Conservation (phyloP, 2,888 invertebrate species). For the Cylloceria caligata region DNA sequence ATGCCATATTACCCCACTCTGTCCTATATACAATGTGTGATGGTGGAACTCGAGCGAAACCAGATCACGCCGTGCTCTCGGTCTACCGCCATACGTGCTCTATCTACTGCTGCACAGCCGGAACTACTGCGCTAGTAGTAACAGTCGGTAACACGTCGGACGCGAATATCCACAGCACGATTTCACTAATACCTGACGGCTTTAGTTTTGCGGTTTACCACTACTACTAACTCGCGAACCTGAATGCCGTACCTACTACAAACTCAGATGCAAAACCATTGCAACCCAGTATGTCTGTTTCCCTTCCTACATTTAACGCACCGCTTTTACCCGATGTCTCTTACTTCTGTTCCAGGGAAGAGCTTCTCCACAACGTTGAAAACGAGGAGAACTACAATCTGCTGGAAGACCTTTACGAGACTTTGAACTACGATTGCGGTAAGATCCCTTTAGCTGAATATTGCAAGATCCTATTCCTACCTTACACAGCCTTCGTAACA, state of each 20-base stretch:
- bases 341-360: constrained; percentile 86
- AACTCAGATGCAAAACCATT: not conserved
- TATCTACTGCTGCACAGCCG: constrained; percentile 26
- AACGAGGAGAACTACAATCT: constrained; percentile 90
- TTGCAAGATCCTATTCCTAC: constrained; percentile 2
- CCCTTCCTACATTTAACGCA: not conserved
- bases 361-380: constrained; percentile 88
- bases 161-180: constrained; percentile 15
- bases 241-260: constrained; percentile 11
- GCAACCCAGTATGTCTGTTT: not conserved
- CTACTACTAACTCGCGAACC: not conserved
- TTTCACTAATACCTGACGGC: constrained; percentile 8
- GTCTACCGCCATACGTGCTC: not conserved
- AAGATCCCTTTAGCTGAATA: constrained; percentile 78
- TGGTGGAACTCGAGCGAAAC: not conserved
- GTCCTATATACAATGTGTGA: not conserved
- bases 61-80: constrained; percentile 1
- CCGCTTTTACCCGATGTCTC: not conserved
- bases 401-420: constrained; percentile 90
- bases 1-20: not conserved
- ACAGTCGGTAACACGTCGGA: constrained; percentile 40
- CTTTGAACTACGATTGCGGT: constrained; percentile 88
- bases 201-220: constrained; percentile 6
- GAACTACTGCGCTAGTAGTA: constrained; percentile 36
- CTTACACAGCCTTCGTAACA: not conserved